Percentiles rank a stretch among this genome's conserved stretches.
These are phyloP conservation scores for Pammene fasciana DNA, from an alignment of 2,888 invertebrate species.

Conservation along the genomic window DNA sequence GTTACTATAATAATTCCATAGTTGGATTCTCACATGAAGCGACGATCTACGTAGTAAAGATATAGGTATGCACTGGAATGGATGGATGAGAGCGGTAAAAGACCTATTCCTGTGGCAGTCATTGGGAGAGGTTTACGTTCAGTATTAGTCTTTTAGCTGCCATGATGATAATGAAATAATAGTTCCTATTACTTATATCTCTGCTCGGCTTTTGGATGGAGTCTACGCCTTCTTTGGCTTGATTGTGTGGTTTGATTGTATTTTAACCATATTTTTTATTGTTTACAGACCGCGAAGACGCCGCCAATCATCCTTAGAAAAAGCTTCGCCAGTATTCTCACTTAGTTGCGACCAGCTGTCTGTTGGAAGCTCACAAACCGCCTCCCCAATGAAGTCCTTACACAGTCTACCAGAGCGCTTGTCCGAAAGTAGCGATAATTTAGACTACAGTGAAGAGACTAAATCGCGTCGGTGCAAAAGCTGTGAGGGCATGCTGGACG, in stretches of 20 bases:
- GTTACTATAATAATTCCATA: too few relatives aligned
- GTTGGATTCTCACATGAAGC: too few relatives aligned
- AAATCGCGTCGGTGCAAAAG: conserved; percentile 81
- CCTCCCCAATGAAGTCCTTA: conserved; percentile 74
- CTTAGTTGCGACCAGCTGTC: conserved; percentile 76
- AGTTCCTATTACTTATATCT: too few relatives aligned
- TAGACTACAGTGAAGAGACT: conserved; percentile 67
- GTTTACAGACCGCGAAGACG: conserved; percentile 73
- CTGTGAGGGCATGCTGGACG: conserved; percentile 85
- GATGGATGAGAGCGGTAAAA: too few relatives aligned
- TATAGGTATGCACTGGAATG: too few relatives aligned
- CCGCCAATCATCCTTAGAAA: conserved; percentile 74
- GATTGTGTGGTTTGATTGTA: neutral
- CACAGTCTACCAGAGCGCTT: conserved; percentile 75
- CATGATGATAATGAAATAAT: too few relatives aligned
- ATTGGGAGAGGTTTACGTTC: too few relatives aligned
- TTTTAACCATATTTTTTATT: neutral
- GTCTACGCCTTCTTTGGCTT: neutral
- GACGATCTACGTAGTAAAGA: too few relatives aligned
- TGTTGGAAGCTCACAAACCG: conserved; percentile 71
- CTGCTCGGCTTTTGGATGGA: too few relatives aligned
- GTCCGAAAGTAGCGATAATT: conserved; percentile 70
- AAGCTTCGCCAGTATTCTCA: conserved; percentile 67
- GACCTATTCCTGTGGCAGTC: too few relatives aligned
- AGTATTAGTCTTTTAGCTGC: too few relatives aligned